Conservation (phyloP, 2,797 vertebrate species). For the Liparis tanakae region DNA sequence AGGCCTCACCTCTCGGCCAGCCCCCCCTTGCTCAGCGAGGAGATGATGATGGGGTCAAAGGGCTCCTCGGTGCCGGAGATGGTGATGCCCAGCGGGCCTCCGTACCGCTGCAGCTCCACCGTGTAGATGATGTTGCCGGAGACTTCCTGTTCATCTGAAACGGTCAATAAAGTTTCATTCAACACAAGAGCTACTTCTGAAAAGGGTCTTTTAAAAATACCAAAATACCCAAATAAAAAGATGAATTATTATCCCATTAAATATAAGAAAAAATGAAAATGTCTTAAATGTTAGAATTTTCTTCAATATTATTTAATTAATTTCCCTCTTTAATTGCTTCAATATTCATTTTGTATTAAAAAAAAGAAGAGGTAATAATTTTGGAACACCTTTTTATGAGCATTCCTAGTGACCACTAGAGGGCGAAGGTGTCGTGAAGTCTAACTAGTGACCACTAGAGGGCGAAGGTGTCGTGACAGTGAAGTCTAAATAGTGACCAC, state of each 20-base stretch:
- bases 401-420: no score
- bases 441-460: no score
- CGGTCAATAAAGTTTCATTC: conserved; percentile 17
- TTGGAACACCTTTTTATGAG: no score
- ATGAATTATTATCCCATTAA: background rate
- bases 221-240: background rate
- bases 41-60: conserved; percentile 97
- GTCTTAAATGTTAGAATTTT: no score
- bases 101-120: conserved; percentile 94
- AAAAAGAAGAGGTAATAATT: no score
- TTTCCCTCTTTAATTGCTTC: background rate
- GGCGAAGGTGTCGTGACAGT: no score
- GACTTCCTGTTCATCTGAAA: conserved; percentile 93
- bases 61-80: conserved; percentile 98
- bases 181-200: background rate
- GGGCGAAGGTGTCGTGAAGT: no score
- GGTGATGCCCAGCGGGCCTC: conserved; percentile 96
- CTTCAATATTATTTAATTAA: background rate
- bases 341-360: no score
- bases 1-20: conserved; percentile 90
- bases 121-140: conserved; percentile 97
- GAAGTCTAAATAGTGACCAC: background rate
- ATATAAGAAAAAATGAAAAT: background rate
- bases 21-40: conserved; percentile 89
- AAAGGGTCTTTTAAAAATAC: background rate